Evolutionary conservation across 1,140 invertebrate species (phyloP).

Genomic region (Oppia nitens): DNA sequence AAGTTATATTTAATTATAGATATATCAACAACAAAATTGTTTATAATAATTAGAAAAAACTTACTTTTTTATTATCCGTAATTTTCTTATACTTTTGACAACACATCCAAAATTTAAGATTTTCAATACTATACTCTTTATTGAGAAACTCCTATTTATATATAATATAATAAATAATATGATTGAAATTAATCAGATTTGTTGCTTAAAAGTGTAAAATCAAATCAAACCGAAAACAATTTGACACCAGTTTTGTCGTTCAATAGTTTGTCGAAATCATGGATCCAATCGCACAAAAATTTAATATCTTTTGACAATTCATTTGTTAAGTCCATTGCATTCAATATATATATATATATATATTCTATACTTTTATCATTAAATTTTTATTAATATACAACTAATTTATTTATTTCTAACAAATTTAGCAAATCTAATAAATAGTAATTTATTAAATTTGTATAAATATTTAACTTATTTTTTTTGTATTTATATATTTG

Average conservation of each 20-base stretch:
- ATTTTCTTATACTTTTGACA: slow-evolving; percentile 8
- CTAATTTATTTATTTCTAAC: no score
- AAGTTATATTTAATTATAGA: no score
- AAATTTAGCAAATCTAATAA: no score
- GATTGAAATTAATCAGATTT: background rate
- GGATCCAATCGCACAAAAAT: background rate
- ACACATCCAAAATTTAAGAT: slow-evolving; percentile 2
- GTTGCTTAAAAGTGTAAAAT: background rate
- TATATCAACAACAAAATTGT: background rate
- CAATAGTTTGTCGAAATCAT: background rate
- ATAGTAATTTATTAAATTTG: no score
- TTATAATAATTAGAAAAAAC: background rate
- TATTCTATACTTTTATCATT: no score
- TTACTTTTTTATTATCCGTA: background rate
- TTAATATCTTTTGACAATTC: background rate
- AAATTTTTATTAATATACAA: no score
- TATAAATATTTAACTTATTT: no score
- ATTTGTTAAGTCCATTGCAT: background rate
- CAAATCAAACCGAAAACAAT: background rate
- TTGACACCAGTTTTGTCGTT: background rate
- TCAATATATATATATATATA: no score
- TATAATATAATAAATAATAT: background rate
- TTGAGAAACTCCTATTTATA: slow-evolving; percentile 3
- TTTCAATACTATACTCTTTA: slow-evolving; percentile 6
- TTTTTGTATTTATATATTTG: no score